Base-by-base conservation (phyloP, 37 sponge, comb jelly and placozoan genomes). In the Hexactinellida sp. region DNA sequence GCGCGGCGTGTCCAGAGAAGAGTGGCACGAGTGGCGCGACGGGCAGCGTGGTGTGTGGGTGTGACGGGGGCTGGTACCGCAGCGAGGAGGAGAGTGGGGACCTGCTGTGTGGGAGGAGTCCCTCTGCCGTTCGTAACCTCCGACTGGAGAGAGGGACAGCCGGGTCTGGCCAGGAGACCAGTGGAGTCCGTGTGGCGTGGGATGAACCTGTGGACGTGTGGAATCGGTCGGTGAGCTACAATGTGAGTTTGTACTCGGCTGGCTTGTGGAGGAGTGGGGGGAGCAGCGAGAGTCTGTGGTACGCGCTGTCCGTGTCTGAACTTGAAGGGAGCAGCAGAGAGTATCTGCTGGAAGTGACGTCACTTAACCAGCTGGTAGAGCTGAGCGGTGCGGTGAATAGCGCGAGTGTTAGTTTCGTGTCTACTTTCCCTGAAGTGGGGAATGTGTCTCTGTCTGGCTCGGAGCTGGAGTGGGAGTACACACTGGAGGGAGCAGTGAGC, bases 71-170 rank as follows among this genome's bases (percentile, higher is more conserved):
- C 5, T 63, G 21, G 21, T 63, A 63, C 13, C 76, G 76, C 21
- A n/a, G 76, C 13, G 76, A 63, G 76, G 76, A n/a, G 76, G 76
- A 63, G 76, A 63, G 76, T 63, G 76, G 3, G 76, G 5, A n/a
- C 13, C 3, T 63, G 76, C 5, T 25, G 13, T 63, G 76, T 63
- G 76, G 76, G 30, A 63, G 76, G 76, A 63, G 76, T 63, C 76
- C 76, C 34, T 63, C 76, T 63, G 34, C 34, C 13, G 76, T 63
- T 21, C 76, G 76, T 7, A 63, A 63, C 30, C 21, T 63, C 32
- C 1, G 76, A 25, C 5, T 63, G 34, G 76, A 63, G 76, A 63
- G 76, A 63, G 21, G 5, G 3, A 7, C 25, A 5, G 34, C 9
- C 16, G 52, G 52, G 16, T 9, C 13, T 19, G 52, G 52, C 9